Percentiles rank a stretch among this genome's conserved stretches.
These are phyloP conservation scores for Alviniconcha strummeri DNA, from an alignment of 2,888 invertebrate genomes.

Conservation along the genomic window DNA sequence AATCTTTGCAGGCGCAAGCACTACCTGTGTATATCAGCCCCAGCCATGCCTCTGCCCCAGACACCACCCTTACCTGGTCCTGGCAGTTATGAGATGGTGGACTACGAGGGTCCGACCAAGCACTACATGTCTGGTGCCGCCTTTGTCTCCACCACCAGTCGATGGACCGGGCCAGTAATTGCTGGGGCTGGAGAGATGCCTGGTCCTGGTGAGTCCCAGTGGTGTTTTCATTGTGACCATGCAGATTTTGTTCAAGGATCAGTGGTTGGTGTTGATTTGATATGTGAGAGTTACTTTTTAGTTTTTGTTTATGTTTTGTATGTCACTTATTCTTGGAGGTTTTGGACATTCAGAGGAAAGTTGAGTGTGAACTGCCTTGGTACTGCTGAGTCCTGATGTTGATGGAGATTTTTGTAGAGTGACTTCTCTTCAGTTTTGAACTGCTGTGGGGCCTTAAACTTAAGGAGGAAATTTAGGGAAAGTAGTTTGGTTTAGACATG, in stretches of 20 bases:
- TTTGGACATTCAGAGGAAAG: too few species aligned
- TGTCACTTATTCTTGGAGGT: too few species aligned
- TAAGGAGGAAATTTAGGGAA: too few species aligned
- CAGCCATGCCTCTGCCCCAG: conserved; percentile 71
- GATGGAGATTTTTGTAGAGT: too few species aligned
- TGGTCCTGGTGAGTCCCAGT: conserved; percentile 64
- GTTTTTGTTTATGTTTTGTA: too few species aligned
- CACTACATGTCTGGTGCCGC: conserved; percentile 72
- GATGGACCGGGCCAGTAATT: conserved; percentile 61
- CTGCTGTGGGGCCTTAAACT: too few species aligned
- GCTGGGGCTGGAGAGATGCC: conserved; percentile 52
- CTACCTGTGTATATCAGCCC: conserved; percentile 73
- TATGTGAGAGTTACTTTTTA: neutral
- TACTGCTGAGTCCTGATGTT: too few species aligned
- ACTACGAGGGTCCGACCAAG: conserved; percentile 67
- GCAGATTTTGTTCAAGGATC: neutral
- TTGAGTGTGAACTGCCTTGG: too few species aligned
- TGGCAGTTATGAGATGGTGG: conserved; percentile 67
- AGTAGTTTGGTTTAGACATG: too few species aligned
- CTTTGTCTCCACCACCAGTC: conserved; percentile 71
- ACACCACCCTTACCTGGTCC: conserved; percentile 69
- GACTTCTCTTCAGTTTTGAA: too few species aligned
- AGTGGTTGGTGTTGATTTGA: neutral
- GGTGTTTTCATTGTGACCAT: neutral
- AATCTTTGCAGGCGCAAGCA: conserved; percentile 66